Conservation (phyloP, 1,140 invertebrate species). For the Tetragnatha versicolor region DNA sequence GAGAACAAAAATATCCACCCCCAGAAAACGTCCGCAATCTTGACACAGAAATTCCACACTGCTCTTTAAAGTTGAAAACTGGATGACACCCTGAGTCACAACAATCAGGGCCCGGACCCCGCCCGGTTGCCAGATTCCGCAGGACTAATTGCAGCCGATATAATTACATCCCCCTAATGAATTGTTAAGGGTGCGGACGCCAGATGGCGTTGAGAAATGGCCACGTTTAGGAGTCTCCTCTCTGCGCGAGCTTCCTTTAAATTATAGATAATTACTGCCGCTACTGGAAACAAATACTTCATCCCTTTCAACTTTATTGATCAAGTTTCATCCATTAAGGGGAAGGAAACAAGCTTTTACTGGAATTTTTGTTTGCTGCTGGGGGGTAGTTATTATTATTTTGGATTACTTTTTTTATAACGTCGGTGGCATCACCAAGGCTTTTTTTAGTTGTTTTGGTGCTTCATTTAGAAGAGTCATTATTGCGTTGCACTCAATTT, state of each 20-base stretch:
- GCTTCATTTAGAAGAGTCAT: not conserved
- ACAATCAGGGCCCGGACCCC: constrained; percentile 35
- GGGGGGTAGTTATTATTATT: constrained; percentile 31
- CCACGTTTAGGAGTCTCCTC: constrained; percentile 27
- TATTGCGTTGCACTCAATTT: constrained; percentile 33
- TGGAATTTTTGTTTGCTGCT: too few relatives aligned
- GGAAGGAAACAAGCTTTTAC: constrained; percentile 1
- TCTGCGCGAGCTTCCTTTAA: constrained; percentile 37
- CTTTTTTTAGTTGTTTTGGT: constrained; percentile 7
- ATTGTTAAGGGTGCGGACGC: constrained; percentile 52
- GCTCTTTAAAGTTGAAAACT: constrained; percentile 46
- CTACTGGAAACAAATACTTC: constrained; percentile 55
- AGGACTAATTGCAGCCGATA: constrained; percentile 50
- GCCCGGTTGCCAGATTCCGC: constrained; percentile 40
- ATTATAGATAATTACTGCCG: constrained; percentile 53
- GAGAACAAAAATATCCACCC: not conserved
- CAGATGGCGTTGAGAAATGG: constrained; percentile 52
- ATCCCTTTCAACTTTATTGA: constrained; percentile 52
- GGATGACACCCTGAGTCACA: constrained; percentile 45
- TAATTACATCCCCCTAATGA: constrained; percentile 51
- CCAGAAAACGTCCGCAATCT: constrained; percentile 38
- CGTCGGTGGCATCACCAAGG: not conserved
- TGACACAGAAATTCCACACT: constrained; percentile 45
- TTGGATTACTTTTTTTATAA: constrained; percentile 19
- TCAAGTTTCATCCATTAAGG: constrained; percentile 26